Percentiles rank a stretch among this genome's conserved stretches.
Evolutionary conservation across 2,113 vertebrate species (phyloP).

Genomic region (Tychaedon coryphoeus): DNA sequence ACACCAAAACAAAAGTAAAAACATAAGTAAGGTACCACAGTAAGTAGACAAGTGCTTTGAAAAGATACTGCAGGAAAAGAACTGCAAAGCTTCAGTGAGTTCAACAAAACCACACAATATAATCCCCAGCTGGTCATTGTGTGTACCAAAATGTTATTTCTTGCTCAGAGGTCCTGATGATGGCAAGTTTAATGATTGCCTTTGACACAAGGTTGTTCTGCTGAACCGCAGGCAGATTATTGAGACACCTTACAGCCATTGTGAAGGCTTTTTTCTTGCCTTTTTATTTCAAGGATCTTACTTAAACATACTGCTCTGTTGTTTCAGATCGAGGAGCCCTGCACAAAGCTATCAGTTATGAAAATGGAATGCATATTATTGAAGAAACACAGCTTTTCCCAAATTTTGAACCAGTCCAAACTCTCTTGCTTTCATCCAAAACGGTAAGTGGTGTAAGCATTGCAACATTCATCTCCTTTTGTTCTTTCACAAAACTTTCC

Average conservation of each 20-base stretch:
- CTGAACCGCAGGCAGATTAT: not conserved
- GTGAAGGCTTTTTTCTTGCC: not conserved
- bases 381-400: constrained; percentile 91
- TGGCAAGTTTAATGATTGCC: not conserved
- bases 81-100: not conserved
- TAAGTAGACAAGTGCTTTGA: not conserved
- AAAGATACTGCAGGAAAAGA: not conserved
- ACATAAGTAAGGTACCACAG: not conserved
- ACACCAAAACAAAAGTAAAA: not conserved
- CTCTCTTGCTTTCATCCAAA: constrained; percentile 84
- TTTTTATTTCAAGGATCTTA: not conserved
- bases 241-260: not conserved
- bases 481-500: not conserved
- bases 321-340: constrained; percentile 86
- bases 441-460: constrained; percentile 68
- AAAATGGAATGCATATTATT: constrained; percentile 83
- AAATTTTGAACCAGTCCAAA: constrained; percentile 83
- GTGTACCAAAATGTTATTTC: not conserved
- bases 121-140: not conserved
- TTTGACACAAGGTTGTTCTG: not conserved
- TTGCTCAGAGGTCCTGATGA: not conserved
- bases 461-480: not conserved
- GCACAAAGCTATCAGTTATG: constrained; percentile 88
- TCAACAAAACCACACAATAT: not conserved
- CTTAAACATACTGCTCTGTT: not conserved